phyloP scores from a whole-genome alignment of 2,888 invertebrate species.

The Stramonita haemastoma region DNA sequence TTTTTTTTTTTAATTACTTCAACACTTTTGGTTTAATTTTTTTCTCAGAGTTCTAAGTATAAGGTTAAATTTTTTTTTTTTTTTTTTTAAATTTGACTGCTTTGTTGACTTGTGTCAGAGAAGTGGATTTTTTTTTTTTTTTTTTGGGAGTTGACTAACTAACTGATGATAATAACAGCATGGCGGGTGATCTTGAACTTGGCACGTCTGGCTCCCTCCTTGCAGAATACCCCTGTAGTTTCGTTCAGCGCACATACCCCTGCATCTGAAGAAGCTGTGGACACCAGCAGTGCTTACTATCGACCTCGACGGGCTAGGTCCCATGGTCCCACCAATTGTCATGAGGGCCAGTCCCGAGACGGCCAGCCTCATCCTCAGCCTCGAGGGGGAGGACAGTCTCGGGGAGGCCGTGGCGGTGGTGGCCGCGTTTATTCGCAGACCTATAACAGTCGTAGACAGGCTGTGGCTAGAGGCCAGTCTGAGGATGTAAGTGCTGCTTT shows the following conservation, averaged over 20 bases:
- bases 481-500: slow-evolving; percentile 37
- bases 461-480: slow-evolving; percentile 19
- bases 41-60: neutral
- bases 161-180: slow-evolving; percentile 33
- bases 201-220: slow-evolving; percentile 37
- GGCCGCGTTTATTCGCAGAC: slow-evolving; percentile 38
- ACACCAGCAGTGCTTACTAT: slow-evolving; percentile 20
- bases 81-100: neutral
- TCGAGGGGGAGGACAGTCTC: neutral
- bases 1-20: neutral
- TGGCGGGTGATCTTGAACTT: slow-evolving; percentile 30
- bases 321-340: neutral
- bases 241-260: slow-evolving; percentile 27
- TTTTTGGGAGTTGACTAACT: slow-evolving; percentile 10
- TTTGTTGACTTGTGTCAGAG: neutral
- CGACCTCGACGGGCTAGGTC: slow-evolving; percentile 23
- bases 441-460: slow-evolving; percentile 31
- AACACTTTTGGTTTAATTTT: neutral
- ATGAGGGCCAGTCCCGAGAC: slow-evolving; percentile 4
- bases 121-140: neutral
- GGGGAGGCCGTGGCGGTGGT: slow-evolving; percentile 24
- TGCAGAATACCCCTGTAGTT: slow-evolving; percentile 40
- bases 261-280: neutral
- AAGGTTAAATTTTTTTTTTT: neutral
- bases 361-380: neutral